Conservation (phyloP, 2,113 vertebrate genomes). For the Hystrix brachyura region DNA sequence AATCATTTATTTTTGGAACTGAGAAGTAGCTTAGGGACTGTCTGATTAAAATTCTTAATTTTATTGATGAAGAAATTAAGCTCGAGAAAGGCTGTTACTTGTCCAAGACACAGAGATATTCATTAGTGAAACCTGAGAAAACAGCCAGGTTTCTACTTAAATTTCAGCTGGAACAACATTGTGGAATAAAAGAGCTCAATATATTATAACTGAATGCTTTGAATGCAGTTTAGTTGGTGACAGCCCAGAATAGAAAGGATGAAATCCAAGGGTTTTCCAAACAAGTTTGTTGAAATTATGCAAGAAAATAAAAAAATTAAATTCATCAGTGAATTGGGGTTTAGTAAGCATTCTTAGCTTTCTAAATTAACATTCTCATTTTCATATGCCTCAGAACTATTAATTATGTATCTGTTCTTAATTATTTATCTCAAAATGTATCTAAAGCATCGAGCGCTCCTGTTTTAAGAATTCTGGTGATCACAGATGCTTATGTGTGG, state of each 20-base stretch:
- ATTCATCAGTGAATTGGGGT: conserved; percentile 44
- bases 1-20: conserved; percentile 13
- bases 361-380: conserved; percentile 72
- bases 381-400: conserved; percentile 57
- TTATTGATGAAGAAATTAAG: conserved; percentile 68
- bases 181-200: conserved; percentile 1
- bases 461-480: conserved; percentile 34
- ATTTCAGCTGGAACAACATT: conserved; percentile 43
- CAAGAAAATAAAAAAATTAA: conserved; percentile 46
- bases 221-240: conserved; percentile 1
- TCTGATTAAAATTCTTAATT: conserved; percentile 66
- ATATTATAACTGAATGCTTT: not conserved
- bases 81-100: conserved; percentile 43
- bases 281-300: conserved; percentile 64
- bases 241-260: not conserved
- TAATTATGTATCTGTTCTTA: conserved; percentile 69
- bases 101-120: conserved; percentile 22
- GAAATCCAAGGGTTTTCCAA: conserved; percentile 1
- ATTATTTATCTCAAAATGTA: conserved; percentile 71
- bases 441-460: conserved; percentile 22
- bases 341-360: conserved; percentile 64
- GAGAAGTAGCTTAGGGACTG: conserved; percentile 57
- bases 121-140: conserved; percentile 40
- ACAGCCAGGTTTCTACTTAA: conserved; percentile 4
- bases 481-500: not conserved